Evolutionary conservation across 2,888 invertebrate species (phyloP), one percentile per base, ranked within the genome.

Genomic region (Xestia ashworthii): DNA sequence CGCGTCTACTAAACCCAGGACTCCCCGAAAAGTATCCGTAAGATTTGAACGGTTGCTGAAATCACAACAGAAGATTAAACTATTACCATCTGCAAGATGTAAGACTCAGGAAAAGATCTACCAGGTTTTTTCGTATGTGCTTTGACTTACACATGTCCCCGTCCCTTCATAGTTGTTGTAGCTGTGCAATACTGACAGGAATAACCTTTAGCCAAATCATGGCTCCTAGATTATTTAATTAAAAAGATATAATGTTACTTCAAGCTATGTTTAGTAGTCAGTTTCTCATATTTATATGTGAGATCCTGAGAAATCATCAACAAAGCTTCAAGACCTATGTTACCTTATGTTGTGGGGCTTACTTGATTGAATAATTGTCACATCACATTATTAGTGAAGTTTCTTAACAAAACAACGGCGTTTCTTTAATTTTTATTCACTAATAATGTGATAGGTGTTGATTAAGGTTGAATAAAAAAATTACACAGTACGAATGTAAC

Each of bases 11-110:
- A 96, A 84, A n/a, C 96, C 95, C 58, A 95, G 89, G 68, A 98
- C 95, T 16, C 97, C 97, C 87, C 98, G 92, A 76, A 94, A 94
- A 83, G 92, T 93, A 89, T 97, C 97, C 62, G 97, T 86, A 58
- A 95, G 92, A 64, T 91, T 90, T 74, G 96, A 93, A 67, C 97
- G 94, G 78, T 96, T 94, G 66, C 97, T 97, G 93, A 78, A 95
- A 94, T 74, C 5, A 80, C 74, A 71, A 78, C 25, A 72, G 14
- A 71, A 14, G 44, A 50, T 55, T 8, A 60, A 25, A 78, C 41
- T 64, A 19, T 25, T 1, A 53, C 50, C 19, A 44, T 44, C 11
- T 67, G 48, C 32, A 19, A 58, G 19, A 60, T 6, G 19, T 16
- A 19, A 19, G 3, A 46, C 16, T 8, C n/a, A 1, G 14, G 6